Evolutionary conservation across 1,140 invertebrate species (phyloP), one percentile per base, ranked within the genome.

Genomic region (Pteromalus puparum): DNA sequence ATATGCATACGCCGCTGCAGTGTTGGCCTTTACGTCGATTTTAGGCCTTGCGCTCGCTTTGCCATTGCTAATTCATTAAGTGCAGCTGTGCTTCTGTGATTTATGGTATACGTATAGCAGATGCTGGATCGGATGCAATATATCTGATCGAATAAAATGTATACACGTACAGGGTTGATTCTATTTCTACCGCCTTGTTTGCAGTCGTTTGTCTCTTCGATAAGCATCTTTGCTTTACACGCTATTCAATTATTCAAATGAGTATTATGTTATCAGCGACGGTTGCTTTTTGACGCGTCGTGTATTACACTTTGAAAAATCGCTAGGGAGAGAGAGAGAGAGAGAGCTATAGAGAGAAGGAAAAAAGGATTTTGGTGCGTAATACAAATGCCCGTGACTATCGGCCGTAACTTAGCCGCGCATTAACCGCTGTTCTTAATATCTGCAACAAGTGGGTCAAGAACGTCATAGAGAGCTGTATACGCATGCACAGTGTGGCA

Each of bases 401-500:
- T 74, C 80, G 10, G 26, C 61, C 26, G 13, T 46, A 76, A 67
- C 30, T 65, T 42, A 76, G n/a, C 34, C 74, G 28, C 30, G 13
- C 53, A 70, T 61, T 74, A 74, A 61, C 72, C 28, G 75, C 48
- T 76, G 74, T 28, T 83, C 74, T 76, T 77, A 77, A 83, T 65
- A 77, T 83, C 53, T 48, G 70, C 28, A 68, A 34, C 73, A 77
- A 89, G 86, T 72, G 72, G 87, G 84, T 89, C 87, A 89, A 88
- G 88, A 87, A 68, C 77, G 70, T 65, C 65, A 18, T 70, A 70
- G 12, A 30, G 24, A 26, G 67, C 67, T 34, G 34, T 18, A n/a
- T 34, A 18, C 28, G 28, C 70, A 28, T 65, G 46, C 18, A 10
- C 21, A 46, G 24, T 26, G 26, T 26, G 70, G 61, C 30, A 65